Conservation (phyloP, 2,113 vertebrate genomes). For the Isurus oxyrinchus region DNA sequence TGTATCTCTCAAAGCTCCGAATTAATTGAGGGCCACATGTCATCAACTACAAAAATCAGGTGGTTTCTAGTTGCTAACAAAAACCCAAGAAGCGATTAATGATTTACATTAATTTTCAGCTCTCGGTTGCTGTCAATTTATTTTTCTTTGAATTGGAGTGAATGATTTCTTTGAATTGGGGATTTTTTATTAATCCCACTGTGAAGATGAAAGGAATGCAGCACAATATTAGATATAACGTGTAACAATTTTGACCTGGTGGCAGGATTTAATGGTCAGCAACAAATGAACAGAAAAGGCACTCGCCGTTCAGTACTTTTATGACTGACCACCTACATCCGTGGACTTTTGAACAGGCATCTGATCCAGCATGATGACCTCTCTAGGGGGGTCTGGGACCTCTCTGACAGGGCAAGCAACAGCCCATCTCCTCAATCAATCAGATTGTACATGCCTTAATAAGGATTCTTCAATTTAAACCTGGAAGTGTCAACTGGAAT, state of each 20-base stretch:
- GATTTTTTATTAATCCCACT: neutral
- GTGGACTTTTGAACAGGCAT: neutral
- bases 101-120: constrained; percentile 6
- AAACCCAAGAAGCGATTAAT: neutral
- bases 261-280: neutral
- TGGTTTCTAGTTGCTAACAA: neutral
- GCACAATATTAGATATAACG: neutral
- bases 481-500: neutral
- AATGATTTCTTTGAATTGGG: neutral
- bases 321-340: neutral
- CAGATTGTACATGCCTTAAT: neutral
- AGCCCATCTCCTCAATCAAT: neutral
- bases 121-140: neutral
- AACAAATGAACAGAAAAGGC: neutral
- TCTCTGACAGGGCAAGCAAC: neutral
- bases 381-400: neutral
- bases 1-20: neutral
- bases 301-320: rapidly evolving
- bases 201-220: neutral
- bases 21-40: neutral
- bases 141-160: neutral
- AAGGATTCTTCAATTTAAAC: neutral
- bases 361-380: neutral
- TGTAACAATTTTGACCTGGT: neutral
- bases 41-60: neutral